Evolutionary conservation across 2,113 vertebrate species (phyloP).

Genomic region (Psittacula cyanocephala): DNA sequence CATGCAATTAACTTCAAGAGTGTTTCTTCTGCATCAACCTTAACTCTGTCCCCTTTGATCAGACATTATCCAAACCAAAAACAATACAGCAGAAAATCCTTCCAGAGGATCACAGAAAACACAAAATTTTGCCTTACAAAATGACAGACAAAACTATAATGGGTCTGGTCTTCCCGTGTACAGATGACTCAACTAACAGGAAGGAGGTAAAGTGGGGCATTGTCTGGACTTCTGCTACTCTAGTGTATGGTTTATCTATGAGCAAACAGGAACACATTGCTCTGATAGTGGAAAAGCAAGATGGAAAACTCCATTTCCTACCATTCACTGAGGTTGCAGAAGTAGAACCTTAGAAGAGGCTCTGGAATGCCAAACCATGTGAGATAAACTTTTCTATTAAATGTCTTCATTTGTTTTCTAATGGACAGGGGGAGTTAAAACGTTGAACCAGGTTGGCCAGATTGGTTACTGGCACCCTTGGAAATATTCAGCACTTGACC

Average conservation of each 20-base stretch:
- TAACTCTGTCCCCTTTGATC: conserved; percentile 24
- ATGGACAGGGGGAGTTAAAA: neutral
- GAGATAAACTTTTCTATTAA: neutral
- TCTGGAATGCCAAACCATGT: neutral
- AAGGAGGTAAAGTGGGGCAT: neutral
- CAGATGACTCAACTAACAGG: neutral
- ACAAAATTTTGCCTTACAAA: neutral
- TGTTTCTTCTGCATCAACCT: neutral
- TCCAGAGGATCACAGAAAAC: neutral
- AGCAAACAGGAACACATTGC: neutral
- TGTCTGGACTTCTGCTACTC: neutral
- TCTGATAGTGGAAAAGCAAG: neutral
- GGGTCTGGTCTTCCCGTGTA: neutral
- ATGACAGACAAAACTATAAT: neutral
- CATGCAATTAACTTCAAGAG: neutral
- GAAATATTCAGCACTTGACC: neutral
- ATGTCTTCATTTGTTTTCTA: neutral
- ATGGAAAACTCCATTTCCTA: neutral
- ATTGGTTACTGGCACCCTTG: neutral
- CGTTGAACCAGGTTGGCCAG: neutral
- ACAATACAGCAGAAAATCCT: neutral
- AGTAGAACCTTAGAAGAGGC: neutral
- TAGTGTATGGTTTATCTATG: neutral
- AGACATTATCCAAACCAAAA: conserved; percentile 21
- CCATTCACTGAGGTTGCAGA: neutral